These are phyloP conservation scores for Nyleta sp. DNA, from an alignment of 2,888 invertebrate species.

Conservation along the genomic window DNA sequence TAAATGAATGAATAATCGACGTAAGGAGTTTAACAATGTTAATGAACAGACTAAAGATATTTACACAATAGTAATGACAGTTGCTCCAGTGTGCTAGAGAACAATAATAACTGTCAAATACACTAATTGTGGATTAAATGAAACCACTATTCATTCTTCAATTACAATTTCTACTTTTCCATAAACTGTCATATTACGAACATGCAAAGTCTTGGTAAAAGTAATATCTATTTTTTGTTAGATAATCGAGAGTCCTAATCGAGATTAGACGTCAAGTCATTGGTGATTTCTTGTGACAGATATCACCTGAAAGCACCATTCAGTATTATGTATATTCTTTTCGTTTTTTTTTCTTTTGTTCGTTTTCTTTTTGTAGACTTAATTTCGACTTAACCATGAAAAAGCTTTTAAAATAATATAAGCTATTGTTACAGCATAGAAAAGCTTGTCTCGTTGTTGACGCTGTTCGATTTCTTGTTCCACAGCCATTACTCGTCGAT, in stretches of 20 bases:
- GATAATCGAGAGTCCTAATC: conserved; percentile 10
- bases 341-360: neutral
- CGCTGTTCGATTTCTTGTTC: conserved; percentile 93
- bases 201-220: conserved; percentile 10
- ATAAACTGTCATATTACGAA: conserved; percentile 16
- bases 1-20: neutral
- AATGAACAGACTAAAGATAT: conserved; percentile 25
- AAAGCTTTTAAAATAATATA: conserved; percentile 94
- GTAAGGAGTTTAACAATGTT: conserved; percentile 17
- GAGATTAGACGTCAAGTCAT: neutral
- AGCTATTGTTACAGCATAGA: conserved; percentile 92
- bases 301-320: conserved; percentile 12
- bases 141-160: neutral
- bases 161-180: neutral
- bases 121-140: conserved; percentile 5
- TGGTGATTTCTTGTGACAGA: neutral
- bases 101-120: conserved; percentile 7
- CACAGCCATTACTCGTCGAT: conserved; percentile 92
- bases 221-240: conserved; percentile 14
- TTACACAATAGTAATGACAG: conserved; percentile 25
- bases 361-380: conserved; percentile 64
- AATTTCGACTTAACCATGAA: conserved; percentile 89
- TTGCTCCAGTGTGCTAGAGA: neutral
- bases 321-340: neutral
- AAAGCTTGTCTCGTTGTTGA: conserved; percentile 93